Percentiles rank a stretch among this genome's conserved stretches.
phyloP scores from a whole-genome alignment of 2,888 invertebrate genomes.

The Petrolisthes manimaculis region DNA sequence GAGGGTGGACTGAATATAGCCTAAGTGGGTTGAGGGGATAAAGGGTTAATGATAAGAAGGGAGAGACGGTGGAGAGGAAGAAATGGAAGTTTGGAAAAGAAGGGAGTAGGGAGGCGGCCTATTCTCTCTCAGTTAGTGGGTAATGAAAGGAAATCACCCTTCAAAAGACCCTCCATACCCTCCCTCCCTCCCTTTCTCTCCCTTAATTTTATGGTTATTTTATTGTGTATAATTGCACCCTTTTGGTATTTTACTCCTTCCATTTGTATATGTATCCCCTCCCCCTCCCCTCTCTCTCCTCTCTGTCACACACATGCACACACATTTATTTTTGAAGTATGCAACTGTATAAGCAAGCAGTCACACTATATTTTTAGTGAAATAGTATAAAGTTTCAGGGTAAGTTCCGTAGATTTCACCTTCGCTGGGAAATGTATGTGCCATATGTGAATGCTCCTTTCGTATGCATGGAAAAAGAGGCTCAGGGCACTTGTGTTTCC shows the following conservation, averaged over 20 bases:
- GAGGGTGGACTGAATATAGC: not conserved
- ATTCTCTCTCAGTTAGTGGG: not conserved
- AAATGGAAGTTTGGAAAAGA: not conserved
- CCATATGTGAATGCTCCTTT: too few relatives aligned
- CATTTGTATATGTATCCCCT: not conserved
- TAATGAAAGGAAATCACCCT: slow-evolving; percentile 10
- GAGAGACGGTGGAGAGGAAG: not conserved
- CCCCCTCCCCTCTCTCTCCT: not conserved
- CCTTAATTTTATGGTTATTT: not conserved
- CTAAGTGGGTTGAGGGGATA: not conserved
- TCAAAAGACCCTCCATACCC: not conserved
- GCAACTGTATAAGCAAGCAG: too few relatives aligned
- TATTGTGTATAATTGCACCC: not conserved
- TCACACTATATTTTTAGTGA: too few relatives aligned
- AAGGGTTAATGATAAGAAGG: not conserved
- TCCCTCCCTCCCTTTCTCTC: not conserved
- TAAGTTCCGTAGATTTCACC: too few relatives aligned
- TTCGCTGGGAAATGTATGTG: too few relatives aligned
- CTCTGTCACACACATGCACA: too few relatives aligned
- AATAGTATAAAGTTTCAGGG: too few relatives aligned
- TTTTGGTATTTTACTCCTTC: not conserved
- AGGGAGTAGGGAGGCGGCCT: not conserved
- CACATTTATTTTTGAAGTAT: too few relatives aligned
- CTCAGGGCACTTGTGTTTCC: too few relatives aligned
- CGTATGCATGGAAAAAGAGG: too few relatives aligned